Conservation (phyloP, 1,140 invertebrate genomes). For the Charaxes varanes region DNA sequence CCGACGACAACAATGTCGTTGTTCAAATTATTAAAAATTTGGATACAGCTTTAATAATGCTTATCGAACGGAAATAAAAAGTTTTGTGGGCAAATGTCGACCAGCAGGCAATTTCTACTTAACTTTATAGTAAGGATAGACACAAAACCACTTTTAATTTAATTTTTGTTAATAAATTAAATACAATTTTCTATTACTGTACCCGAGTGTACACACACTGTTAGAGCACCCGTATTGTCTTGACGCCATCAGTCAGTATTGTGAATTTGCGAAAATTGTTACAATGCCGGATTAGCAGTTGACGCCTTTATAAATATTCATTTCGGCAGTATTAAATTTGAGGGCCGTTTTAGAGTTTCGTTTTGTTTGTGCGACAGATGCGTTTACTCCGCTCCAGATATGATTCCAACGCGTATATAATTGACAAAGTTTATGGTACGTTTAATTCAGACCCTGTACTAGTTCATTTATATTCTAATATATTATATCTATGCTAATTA, state of each 20-base stretch:
- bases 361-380: conserved; percentile 62
- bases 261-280: conserved; percentile 50
- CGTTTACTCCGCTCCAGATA: conserved; percentile 22
- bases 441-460: neutral
- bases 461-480: neutral
- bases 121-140: too few species aligned
- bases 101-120: too few species aligned
- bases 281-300: conserved; percentile 68
- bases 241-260: conserved; percentile 58
- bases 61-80: too few species aligned
- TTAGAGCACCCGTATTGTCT: conserved; percentile 57
- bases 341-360: conserved; percentile 41
- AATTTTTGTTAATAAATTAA: neutral
- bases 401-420: conserved; percentile 16
- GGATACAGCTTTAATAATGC: too few species aligned
- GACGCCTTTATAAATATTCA: conserved; percentile 73
- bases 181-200: neutral
- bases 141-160: neutral
- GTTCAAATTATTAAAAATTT: too few species aligned
- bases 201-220: conserved; percentile 36
- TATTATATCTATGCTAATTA: neutral
- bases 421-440: conserved; percentile 3
- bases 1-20: too few species aligned
- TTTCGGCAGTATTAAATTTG: conserved; percentile 53
- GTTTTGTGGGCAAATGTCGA: too few species aligned